Percentiles rank a stretch among this genome's conserved stretches.
These are phyloP conservation scores for Meloidogyne floridensis DNA, from an alignment of 1,140 invertebrate genomes.

Conservation along the genomic window DNA sequence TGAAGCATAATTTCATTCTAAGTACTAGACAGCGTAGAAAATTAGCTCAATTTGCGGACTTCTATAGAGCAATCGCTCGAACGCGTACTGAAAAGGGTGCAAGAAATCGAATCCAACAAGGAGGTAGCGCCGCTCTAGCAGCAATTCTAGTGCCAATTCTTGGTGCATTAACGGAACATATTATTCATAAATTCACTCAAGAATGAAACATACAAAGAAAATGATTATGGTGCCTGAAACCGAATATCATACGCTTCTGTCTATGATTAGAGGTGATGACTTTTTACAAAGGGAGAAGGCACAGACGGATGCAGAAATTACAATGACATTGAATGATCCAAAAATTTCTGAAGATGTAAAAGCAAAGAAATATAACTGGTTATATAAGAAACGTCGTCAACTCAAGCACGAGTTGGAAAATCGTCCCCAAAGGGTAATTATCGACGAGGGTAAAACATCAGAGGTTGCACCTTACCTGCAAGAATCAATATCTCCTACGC, in stretches of 20 bases:
- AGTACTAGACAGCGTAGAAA: constrained; percentile 17
- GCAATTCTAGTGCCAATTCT: constrained; percentile 15
- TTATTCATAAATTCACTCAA: neutral
- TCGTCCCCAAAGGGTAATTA: constrained; percentile 12
- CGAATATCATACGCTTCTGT: constrained; percentile 1
- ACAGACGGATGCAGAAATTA: neutral
- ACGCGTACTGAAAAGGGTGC: constrained; percentile 17
- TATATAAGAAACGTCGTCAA: constrained; percentile 19
- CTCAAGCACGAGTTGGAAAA: constrained; percentile 19
- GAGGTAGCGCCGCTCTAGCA: constrained; percentile 4
- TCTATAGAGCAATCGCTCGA: constrained; percentile 27
- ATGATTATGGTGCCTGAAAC: constrained; percentile 33
- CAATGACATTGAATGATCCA: neutral
- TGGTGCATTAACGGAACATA: constrained; percentile 2
- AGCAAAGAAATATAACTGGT: constrained; percentile 5
- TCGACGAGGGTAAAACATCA: neutral
- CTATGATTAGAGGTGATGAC: neutral
- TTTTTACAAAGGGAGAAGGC: constrained; percentile 4
- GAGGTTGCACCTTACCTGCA: constrained; percentile 12
- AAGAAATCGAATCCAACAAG: constrained; percentile 20
- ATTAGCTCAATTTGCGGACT: neutral
- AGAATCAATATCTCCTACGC: too few species aligned
- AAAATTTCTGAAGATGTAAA: neutral
- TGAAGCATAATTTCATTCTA: constrained; percentile 12
- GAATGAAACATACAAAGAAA: constrained; percentile 21